These are phyloP conservation scores for Megalopta genalis DNA, from an alignment of 1,140 invertebrate species.

Conservation along the genomic window DNA sequence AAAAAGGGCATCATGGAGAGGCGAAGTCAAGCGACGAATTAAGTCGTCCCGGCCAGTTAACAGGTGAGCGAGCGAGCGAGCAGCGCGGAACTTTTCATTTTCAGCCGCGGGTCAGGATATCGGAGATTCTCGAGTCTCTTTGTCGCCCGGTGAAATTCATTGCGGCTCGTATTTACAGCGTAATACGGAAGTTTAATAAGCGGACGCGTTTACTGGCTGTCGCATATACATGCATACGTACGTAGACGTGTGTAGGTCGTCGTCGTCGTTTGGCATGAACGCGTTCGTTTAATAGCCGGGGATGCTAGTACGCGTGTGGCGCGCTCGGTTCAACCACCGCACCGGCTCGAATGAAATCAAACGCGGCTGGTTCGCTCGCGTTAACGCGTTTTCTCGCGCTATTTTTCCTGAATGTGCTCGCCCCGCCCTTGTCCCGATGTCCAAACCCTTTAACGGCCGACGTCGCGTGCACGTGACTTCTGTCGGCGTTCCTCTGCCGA, in stretches of 20 bases:
- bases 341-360: neutral
- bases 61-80: neutral
- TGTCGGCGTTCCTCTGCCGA: too few species aligned
- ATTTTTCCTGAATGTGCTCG: too few species aligned
- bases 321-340: neutral
- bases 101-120: slow-evolving; percentile 33
- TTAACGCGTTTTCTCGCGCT: neutral
- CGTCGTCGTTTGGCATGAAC: slow-evolving; percentile 29
- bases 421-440: too few species aligned
- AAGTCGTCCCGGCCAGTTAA: too few species aligned
- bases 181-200: slow-evolving; percentile 45
- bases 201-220: slow-evolving; percentile 35
- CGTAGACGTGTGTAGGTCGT: too few species aligned
- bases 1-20: too few species aligned
- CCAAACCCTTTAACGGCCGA: too few species aligned
- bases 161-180: slow-evolving; percentile 48
- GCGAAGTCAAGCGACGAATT: too few species aligned
- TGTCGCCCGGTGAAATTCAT: slow-evolving; percentile 49
- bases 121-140: slow-evolving; percentile 28
- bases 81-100: slow-evolving; percentile 9
- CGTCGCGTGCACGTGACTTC: too few species aligned
- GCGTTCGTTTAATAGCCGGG: slow-evolving; percentile 14
- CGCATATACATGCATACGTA: too few species aligned
- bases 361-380: neutral
- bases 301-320: neutral